Evolutionary conservation across 2,888 invertebrate genomes (phyloP), one percentile per base, ranked within the genome.

Genomic region (Drosophila mimica): DNA sequence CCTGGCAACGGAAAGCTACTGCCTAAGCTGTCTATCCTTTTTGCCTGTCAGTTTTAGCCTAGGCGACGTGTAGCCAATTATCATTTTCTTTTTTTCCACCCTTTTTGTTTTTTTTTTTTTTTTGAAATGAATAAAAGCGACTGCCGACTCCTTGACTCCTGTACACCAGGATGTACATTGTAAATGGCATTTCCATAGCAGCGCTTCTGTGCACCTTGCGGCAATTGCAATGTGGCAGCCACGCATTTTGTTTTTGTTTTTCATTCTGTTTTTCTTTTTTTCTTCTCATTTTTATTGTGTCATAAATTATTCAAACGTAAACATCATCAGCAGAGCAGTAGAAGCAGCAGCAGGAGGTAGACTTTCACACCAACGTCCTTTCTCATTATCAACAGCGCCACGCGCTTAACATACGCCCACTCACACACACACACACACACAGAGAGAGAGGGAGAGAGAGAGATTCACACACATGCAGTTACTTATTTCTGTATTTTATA

Each of bases 291-390:
- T 71, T 81, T 90, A 83, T 88, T 90, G 84, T 84, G 82, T 87
- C 88, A 92, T 92, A 91, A 92, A 91, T 92, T 91, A 92, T 92
- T 92, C 91, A 92, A 88, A 88, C 83, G 88, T 83, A 89, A 92
- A 91, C 91, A 91, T 91, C 88, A 92, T 90, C 91, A 91, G 79
- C 82, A 76, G 72, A 56, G 62, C 57, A 69, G 61, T 40, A 31
- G 70, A 68, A 66, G 62, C 62, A 59, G 61, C 58, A 70, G 74
- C 63, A 59, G 76, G 17, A 7, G 46, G 57, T 43, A 59, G 62
- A 43, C 48, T 34, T 38, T 53, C 40, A 58, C 52, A 56, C 46
- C 53, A 61, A 38, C 63, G 58, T 76, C 43, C 67, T 68, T 86
- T 71, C 89, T 85, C 85, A 85, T 85, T 85, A 90, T 85, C 86